Conservation (phyloP, 2,888 invertebrate genomes). For the Rotaria socialis region DNA sequence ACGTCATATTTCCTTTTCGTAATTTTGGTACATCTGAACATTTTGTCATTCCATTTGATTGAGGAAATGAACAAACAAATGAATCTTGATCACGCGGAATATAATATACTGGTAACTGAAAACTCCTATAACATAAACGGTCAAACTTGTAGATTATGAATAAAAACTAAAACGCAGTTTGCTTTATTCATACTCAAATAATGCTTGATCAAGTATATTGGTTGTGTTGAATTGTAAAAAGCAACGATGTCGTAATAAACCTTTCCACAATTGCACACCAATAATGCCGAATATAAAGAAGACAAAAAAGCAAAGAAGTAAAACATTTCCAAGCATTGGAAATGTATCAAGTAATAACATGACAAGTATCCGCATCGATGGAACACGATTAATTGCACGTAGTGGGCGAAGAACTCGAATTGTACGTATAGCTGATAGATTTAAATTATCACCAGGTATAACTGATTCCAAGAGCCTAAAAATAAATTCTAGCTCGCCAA, state of each 20-base stretch:
- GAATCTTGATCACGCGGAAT: constrained; percentile 69
- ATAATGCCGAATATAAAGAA: constrained; percentile 99
- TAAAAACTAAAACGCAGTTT: not conserved
- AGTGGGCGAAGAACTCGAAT: constrained; percentile 92
- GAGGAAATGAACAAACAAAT: constrained; percentile 83
- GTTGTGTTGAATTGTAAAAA: constrained; percentile 69
- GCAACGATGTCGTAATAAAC: constrained; percentile 87
- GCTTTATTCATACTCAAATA: constrained; percentile 35
- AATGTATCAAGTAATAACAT: constrained; percentile 95
- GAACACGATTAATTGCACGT: constrained; percentile 97
- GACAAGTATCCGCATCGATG: constrained; percentile 96
- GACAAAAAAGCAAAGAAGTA: constrained; percentile 94
- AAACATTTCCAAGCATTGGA: constrained; percentile 97
- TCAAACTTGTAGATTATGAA: not conserved
- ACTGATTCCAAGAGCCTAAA: constrained; percentile 61
- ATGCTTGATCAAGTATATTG: not conserved
- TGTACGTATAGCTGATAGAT: constrained; percentile 93
- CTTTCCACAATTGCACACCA: constrained; percentile 98
- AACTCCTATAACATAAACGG: constrained; percentile 49
- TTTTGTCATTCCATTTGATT: constrained; percentile 71
- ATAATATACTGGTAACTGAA: not conserved
- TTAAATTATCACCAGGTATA: constrained; percentile 89
- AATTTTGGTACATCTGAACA: constrained; percentile 44
- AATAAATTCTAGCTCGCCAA: constrained; percentile 38
- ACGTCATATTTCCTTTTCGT: constrained; percentile 7